Conservation (phyloP, 2,797 vertebrate genomes). For the Miichthys miiuy region DNA sequence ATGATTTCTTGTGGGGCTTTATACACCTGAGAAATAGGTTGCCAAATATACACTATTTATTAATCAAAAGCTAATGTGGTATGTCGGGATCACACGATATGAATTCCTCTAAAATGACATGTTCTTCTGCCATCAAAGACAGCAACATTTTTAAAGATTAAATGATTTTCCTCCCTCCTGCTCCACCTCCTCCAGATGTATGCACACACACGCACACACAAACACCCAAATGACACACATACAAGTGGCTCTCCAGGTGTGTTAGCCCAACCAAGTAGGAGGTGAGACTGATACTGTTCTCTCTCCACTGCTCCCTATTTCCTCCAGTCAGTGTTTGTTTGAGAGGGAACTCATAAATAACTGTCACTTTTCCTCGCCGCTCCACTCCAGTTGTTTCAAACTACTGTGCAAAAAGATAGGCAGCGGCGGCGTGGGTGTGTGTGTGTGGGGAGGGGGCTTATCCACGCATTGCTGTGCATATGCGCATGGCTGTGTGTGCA, state of each 20-base stretch:
- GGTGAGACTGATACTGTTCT: conserved; percentile 49
- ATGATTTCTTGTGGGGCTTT: conserved; percentile 34
- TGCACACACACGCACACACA: conserved; percentile 1
- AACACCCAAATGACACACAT: conserved; percentile 30
- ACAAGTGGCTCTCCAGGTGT: conserved; percentile 54
- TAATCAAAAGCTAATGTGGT: conserved; percentile 52
- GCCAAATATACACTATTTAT: conserved; percentile 45
- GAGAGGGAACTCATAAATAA: conserved; percentile 76
- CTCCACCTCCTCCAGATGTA: conserved; percentile 40
- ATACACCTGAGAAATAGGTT: conserved; percentile 41
- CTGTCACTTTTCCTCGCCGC: conserved; percentile 65
- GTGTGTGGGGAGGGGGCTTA: conserved; percentile 2
- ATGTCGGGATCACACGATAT: conserved; percentile 21
- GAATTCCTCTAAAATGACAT: conserved; percentile 27
- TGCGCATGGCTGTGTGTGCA: conserved; percentile 29
- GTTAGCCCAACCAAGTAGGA: conserved; percentile 48
- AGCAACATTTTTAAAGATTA: conserved; percentile 42
- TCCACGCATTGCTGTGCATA: conserved; percentile 26
- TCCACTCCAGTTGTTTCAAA: conserved; percentile 68
- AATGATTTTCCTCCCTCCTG: conserved; percentile 26
- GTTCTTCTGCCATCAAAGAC: conserved; percentile 33
- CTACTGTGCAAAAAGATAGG: conserved; percentile 52
- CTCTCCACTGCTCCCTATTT: conserved; percentile 48
- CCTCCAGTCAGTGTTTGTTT: conserved; percentile 65
- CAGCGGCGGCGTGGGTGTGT: not conserved